phyloP scores from a whole-genome alignment of 2,888 invertebrate species.

The Drosophila neutralis region DNA sequence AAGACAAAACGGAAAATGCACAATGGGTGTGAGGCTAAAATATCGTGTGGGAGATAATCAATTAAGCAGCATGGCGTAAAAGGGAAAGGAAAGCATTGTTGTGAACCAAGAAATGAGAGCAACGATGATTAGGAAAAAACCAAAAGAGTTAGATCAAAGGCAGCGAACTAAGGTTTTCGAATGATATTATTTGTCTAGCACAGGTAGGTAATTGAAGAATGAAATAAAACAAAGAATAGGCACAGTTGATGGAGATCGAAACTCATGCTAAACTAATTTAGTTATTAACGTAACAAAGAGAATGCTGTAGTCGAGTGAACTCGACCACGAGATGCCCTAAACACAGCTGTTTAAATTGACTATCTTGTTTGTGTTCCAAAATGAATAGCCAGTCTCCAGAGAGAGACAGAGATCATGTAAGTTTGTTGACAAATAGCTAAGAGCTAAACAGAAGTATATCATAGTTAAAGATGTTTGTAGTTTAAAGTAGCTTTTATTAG shows the following conservation, averaged over 20 bases:
- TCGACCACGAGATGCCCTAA: not conserved
- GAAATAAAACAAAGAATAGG: not conserved
- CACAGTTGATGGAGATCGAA: not conserved
- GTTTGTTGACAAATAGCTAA: not conserved
- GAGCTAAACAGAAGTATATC: accelerated
- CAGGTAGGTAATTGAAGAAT: not conserved
- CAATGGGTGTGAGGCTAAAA: conserved; percentile 16
- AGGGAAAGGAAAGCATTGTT: conserved; percentile 30
- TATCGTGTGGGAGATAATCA: conserved; percentile 54
- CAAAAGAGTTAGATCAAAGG: conserved; percentile 20
- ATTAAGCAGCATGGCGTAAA: conserved; percentile 38
- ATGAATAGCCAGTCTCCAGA: too few species aligned
- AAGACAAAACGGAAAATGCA: conserved; percentile 19
- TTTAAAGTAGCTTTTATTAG: not conserved
- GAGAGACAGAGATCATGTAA: not conserved
- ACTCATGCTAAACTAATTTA: not conserved
- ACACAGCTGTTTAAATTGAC: not conserved
- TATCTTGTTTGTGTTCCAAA: too few species aligned
- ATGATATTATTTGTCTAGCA: not conserved
- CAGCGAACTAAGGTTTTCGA: not conserved
- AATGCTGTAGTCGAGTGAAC: not conserved
- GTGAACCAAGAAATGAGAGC: conserved; percentile 25
- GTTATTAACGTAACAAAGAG: not conserved
- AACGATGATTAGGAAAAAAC: conserved; percentile 6
- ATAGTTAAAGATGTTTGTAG: not conserved